phyloP scores from a whole-genome alignment of 2,888 invertebrate species.

The Arrhopalites spinosus region DNA sequence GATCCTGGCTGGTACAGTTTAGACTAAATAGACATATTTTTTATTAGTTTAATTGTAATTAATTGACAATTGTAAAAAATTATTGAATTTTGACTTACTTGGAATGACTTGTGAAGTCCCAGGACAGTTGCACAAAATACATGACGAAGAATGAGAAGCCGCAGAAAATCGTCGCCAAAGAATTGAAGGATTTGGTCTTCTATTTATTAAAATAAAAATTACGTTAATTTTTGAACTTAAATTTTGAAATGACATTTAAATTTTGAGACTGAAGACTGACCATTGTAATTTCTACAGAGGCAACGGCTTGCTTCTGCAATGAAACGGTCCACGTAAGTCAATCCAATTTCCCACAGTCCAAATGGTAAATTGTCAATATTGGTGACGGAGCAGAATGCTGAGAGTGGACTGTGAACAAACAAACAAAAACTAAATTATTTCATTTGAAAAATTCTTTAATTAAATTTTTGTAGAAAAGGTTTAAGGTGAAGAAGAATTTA shows the following conservation, averaged over 20 bases:
- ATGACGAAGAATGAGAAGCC: conserved; percentile 83
- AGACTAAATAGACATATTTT: conserved; percentile 21
- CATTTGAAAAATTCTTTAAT: too few relatives aligned
- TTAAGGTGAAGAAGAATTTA: too few relatives aligned
- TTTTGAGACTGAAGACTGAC: not conserved
- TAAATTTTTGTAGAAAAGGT: too few relatives aligned
- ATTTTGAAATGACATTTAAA: not conserved
- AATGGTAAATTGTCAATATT: conserved; percentile 83
- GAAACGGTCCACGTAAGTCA: conserved; percentile 84
- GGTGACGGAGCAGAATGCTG: conserved; percentile 89
- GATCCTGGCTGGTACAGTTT: conserved; percentile 32
- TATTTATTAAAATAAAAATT: conserved; percentile 57
- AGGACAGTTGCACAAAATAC: conserved; percentile 92
- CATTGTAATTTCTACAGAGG: conserved; percentile 35
- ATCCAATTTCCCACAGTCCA: conserved; percentile 88
- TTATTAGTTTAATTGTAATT: not conserved
- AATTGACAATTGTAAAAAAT: too few relatives aligned
- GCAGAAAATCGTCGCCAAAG: conserved; percentile 92
- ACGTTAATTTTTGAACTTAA: not conserved
- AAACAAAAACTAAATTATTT: too few relatives aligned
- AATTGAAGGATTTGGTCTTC: conserved; percentile 70
- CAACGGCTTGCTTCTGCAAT: conserved; percentile 85
- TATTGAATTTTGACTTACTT: conserved; percentile 56
- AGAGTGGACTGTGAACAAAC: conserved; percentile 91
- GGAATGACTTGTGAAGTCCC: conserved; percentile 80